Evolutionary conservation across 2,113 vertebrate genomes (phyloP).

Genomic region (Myrmophylax atrothorax): DNA sequence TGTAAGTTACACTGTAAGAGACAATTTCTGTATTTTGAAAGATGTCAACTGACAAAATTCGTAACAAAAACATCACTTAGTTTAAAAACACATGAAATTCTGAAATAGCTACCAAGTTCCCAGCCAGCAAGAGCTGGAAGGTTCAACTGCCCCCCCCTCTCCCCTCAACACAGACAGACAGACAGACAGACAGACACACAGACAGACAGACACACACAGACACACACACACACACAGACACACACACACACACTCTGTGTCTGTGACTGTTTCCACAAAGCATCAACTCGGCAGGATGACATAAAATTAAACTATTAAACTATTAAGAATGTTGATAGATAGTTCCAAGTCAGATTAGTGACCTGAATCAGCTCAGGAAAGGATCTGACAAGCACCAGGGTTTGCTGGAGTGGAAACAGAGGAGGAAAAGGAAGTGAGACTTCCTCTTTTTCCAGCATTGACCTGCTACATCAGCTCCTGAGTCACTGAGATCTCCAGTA

Average conservation of each 20-base stretch:
- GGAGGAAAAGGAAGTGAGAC: neutral
- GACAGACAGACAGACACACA: too few relatives aligned
- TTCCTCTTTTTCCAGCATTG: neutral
- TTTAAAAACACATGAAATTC: neutral
- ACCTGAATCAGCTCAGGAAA: neutral
- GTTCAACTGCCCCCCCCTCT: neutral
- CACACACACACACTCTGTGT: neutral
- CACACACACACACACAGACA: too few relatives aligned
- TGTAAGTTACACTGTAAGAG: neutral
- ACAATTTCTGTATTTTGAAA: neutral
- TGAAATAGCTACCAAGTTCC: neutral
- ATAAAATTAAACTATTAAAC: neutral
- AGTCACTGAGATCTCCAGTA: neutral
- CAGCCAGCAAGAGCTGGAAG: neutral
- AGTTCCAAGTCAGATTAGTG: neutral
- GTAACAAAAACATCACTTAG: neutral
- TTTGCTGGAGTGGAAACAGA: neutral
- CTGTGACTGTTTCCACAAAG: neutral
- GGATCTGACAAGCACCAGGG: neutral
- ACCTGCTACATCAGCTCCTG: neutral
- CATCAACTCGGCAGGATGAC: neutral
- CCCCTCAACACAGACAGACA: too few relatives aligned
- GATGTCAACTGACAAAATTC: neutral
- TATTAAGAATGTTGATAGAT: rapidly evolving
- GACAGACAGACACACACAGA: too few relatives aligned